Conservation (phyloP, 1,140 invertebrate species). For the Lepidurus packardi region DNA sequence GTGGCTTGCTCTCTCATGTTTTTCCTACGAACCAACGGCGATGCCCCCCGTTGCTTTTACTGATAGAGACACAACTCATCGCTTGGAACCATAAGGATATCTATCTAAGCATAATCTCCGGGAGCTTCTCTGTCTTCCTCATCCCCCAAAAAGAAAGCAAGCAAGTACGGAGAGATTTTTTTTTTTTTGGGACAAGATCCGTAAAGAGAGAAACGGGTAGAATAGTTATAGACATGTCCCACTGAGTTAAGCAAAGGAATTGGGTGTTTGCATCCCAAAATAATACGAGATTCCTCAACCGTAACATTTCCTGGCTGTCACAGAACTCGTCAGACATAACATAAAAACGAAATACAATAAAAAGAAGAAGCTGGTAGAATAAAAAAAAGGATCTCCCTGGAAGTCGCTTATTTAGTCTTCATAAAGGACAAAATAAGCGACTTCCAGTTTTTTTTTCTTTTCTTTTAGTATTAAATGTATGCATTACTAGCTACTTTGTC, state of each 20-base stretch:
- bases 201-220: neutral
- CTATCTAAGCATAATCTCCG: neutral
- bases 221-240: neutral
- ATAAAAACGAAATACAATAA: neutral
- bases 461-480: neutral
- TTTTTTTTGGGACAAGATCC: neutral
- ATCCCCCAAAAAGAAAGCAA: neutral
- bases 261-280: neutral
- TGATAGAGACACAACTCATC: constrained; percentile 18
- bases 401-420: neutral
- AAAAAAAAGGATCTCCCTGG: neutral
- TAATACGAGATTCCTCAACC: neutral
- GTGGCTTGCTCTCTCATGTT: neutral
- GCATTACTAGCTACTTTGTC: neutral
- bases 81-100: neutral
- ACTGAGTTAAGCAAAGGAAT: neutral
- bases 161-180: neutral
- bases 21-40: neutral
- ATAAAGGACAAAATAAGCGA: neutral
- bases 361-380: too few species aligned
- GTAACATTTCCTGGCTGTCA: constrained; percentile 1
- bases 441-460: neutral
- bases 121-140: neutral
- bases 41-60: constrained; percentile 9
- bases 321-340: neutral